These are phyloP conservation scores for Drosophila setifemur DNA, from an alignment of 1,140 invertebrate genomes.

Conservation along the genomic window DNA sequence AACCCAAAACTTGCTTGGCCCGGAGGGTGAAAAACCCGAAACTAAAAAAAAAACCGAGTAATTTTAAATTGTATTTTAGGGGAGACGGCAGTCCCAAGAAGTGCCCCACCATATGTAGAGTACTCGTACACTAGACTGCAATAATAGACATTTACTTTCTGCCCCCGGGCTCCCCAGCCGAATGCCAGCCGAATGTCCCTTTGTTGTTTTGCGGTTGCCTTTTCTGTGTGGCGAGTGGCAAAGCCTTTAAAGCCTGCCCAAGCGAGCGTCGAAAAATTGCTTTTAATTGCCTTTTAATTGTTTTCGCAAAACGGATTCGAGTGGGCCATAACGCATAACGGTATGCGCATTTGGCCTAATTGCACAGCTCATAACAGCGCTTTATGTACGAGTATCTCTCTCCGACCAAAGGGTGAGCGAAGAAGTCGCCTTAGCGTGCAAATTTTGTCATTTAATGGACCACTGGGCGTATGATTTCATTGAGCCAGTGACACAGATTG, in stretches of 20 bases:
- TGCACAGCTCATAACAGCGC: slow-evolving; percentile 36
- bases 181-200: slow-evolving; percentile 25
- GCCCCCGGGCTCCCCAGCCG: slow-evolving; percentile 45
- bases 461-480: slow-evolving; percentile 79
- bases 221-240: slow-evolving; percentile 15
- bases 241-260: slow-evolving; percentile 57
- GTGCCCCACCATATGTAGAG: slow-evolving; percentile 47
- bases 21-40: slow-evolving; percentile 17
- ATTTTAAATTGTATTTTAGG: slow-evolving; percentile 35
- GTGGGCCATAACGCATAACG: slow-evolving; percentile 42
- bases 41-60: slow-evolving; percentile 32
- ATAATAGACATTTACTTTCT: slow-evolving; percentile 58
- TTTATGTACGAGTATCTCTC: slow-evolving; percentile 4
- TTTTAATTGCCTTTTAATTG: slow-evolving; percentile 81
- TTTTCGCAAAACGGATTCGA: slow-evolving; percentile 66
- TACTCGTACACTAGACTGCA: slow-evolving; percentile 39
- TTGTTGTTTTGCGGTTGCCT: slow-evolving; percentile 34
- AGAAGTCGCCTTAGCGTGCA: slow-evolving; percentile 11
- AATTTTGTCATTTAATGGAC: slow-evolving; percentile 79
- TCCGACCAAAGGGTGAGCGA: slow-evolving; percentile 4
- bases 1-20: slow-evolving; percentile 12
- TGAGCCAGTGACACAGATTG: slow-evolving; percentile 73
- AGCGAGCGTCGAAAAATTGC: slow-evolving; percentile 48
- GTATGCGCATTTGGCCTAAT: slow-evolving; percentile 65
- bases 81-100: background rate